These are phyloP conservation scores for Fragum sueziense DNA, from an alignment of 2,888 invertebrate species.

Conservation along the genomic window DNA sequence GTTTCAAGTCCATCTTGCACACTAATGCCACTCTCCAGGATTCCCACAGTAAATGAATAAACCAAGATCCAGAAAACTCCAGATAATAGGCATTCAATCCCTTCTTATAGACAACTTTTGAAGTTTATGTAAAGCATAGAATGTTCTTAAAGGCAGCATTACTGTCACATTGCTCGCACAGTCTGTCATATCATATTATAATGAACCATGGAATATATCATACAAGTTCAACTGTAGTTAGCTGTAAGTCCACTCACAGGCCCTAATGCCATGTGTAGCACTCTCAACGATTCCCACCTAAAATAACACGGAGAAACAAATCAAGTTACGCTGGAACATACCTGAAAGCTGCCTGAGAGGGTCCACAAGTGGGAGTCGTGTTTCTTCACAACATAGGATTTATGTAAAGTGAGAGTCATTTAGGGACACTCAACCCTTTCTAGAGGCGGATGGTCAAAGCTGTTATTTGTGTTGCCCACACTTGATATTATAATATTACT, in stretches of 20 bases:
- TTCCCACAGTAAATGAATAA: no score
- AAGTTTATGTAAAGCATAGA: slow-evolving; percentile 19
- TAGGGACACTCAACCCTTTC: slow-evolving; percentile 6
- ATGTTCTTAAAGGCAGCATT: slow-evolving; percentile 37
- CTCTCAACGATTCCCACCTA: slow-evolving; percentile 28
- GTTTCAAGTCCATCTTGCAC: no score
- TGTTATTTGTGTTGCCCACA: no score
- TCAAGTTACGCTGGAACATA: slow-evolving; percentile 53
- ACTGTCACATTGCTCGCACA: slow-evolving; percentile 23
- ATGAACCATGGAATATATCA: slow-evolving; percentile 56
- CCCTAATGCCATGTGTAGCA: slow-evolving; percentile 36
- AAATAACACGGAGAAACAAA: slow-evolving; percentile 50
- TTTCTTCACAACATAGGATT: slow-evolving; percentile 44
- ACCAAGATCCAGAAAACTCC: no score
- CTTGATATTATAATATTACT: no score
- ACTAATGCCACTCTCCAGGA: no score
- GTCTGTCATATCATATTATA: no score
- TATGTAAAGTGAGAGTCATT: slow-evolving; percentile 44
- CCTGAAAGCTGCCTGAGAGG: slow-evolving; percentile 52
- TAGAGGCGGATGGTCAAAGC: no score
- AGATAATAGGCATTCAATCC: no score
- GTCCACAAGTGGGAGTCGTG: slow-evolving; percentile 46
- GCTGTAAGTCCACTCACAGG: slow-evolving; percentile 47
- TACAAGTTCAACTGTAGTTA: slow-evolving; percentile 52
- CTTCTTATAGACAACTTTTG: neutral